Evolutionary conservation across 2,888 invertebrate genomes (phyloP), one percentile per base, ranked within the genome.

Genomic region (Conops quadrifasciatus): DNA sequence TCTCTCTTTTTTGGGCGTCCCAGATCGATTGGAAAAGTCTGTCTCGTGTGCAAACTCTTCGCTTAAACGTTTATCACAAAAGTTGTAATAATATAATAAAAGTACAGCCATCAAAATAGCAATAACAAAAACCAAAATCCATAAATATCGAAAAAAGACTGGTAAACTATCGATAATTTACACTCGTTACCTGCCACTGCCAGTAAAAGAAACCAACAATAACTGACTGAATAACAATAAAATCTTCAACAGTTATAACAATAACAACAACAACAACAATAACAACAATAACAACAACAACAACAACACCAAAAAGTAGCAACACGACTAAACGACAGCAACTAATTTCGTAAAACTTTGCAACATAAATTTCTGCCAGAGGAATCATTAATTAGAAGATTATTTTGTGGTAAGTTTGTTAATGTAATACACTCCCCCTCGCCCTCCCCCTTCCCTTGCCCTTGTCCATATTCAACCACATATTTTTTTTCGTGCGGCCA

Each of bases 361-460:
- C 77, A 81, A 78, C 82, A 84, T 83, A 83, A 82, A 84, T 83
- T 84, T 80, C 80, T 80, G 82, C 83, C 84, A 79, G 78, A 82
- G 81, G 81, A 80, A 78, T 81, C 82, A 83, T 82, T 83, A 82
- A 83, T 82, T 82, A 82, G 80, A 75, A 72, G 73, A 67, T 67
- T 67, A 67, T 62, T 26, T 49, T 67, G 62, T 43, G 71, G 62
- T 53, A 63, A 71, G 67, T 56, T 66, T 36, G 51, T 28, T 62
- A 36, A 24, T 11, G 24, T 21, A 28, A 45, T 16, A 11, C 21
- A n/a, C n/a, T n/a, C 56, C 28, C 16, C 19, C 2, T 53, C 58
- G 16, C 58, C 58, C 2, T 24, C 2, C 21, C 21, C 36, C 9
- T 36, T 7, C 9, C 5, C 9, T 36, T 36, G 5, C 9, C 9